Evolutionary conservation across 2,113 vertebrate genomes (phyloP).

Genomic region (Numida meleagris): DNA sequence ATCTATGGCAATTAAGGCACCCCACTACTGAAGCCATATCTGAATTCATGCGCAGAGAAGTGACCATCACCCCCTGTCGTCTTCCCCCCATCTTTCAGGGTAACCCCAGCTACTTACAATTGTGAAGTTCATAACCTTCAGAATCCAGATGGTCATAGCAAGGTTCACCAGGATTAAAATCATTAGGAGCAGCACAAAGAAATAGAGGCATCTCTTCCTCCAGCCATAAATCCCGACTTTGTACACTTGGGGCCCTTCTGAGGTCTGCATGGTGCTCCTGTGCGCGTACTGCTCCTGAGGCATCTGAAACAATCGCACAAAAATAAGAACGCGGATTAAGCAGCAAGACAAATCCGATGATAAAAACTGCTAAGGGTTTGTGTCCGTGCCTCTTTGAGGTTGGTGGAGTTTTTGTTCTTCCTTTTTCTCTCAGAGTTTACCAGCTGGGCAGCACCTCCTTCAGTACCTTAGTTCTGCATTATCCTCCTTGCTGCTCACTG

Average conservation of each 20-base stretch:
- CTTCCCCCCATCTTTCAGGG: not conserved
- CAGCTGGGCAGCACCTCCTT: not conserved
- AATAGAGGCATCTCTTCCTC: conserved; percentile 99
- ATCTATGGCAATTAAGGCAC: not conserved
- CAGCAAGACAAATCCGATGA: not conserved
- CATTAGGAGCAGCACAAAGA: conserved; percentile 98
- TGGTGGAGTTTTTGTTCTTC: not conserved
- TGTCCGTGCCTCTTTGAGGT: not conserved
- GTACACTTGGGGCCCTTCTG: conserved; percentile 95
- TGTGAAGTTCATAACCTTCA: conserved; percentile 99
- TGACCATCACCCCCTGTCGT: conserved; percentile 5
- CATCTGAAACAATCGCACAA: conserved; percentile 84
- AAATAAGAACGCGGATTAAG: conserved; percentile 31
- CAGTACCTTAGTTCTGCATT: not conserved
- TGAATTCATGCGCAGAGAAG: not conserved
- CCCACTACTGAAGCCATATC: not conserved
- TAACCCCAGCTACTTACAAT: conserved; percentile 92
- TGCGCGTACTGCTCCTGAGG: conserved; percentile 97
- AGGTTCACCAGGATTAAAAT: conserved; percentile 98
- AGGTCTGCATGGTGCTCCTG: conserved; percentile 91
- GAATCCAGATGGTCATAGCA: conserved; percentile 99
- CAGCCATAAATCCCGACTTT: conserved; percentile 99
- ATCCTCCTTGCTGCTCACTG: not conserved
- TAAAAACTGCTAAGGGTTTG: not conserved
- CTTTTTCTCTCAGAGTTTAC: not conserved